Percentiles rank a stretch among this genome's conserved stretches.
Evolutionary conservation across 2,797 vertebrate genomes (phyloP).

Genomic region (Leucoraja ocellata): DNA sequence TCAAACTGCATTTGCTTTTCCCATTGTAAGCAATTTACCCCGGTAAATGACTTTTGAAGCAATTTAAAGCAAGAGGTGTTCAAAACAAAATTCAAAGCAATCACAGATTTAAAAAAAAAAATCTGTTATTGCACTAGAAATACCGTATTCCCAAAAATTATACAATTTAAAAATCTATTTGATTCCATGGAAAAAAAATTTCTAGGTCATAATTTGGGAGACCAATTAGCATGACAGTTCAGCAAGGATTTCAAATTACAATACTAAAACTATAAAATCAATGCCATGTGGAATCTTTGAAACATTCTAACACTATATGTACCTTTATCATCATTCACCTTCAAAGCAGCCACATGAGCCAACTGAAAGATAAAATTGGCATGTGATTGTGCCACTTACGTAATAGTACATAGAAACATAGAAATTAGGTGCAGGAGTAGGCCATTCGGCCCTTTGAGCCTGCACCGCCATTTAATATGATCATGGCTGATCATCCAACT

Average conservation of each 20-base stretch:
- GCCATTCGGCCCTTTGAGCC: no score
- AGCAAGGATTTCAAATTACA: neutral
- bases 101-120: neutral
- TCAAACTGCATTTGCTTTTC: neutral
- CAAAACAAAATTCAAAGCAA: neutral
- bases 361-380: constrained; percentile 61
- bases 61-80: neutral
- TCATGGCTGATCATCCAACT: no score
- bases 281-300: neutral
- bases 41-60: neutral
- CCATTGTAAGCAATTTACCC: no score
- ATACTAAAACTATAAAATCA: neutral
- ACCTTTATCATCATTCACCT: constrained; percentile 76
- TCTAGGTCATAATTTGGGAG: neutral
- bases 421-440: no score
- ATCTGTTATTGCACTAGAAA: neutral
- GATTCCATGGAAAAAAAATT: neutral
- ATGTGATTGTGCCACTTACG: neutral
- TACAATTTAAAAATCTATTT: neutral
- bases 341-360: constrained; percentile 74
- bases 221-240: neutral
- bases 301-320: constrained; percentile 45
- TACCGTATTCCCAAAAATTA: neutral
- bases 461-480: no score
- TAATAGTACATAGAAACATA: no score